phyloP scores from a whole-genome alignment of 2,888 invertebrate species.

The Leptarthrus brevirostris region DNA sequence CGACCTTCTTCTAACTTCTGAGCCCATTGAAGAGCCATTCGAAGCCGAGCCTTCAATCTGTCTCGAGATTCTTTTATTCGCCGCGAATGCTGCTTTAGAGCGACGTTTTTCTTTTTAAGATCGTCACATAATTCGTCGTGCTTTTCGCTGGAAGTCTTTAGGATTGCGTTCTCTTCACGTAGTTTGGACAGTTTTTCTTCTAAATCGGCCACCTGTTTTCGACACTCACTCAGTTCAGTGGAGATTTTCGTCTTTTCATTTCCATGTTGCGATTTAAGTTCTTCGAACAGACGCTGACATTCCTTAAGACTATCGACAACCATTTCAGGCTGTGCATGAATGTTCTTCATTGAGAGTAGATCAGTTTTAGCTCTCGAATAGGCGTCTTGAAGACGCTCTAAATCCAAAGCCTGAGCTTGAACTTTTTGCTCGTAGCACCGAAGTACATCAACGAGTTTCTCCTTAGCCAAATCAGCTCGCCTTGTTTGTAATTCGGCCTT shows the following conservation, averaged over 20 bases:
- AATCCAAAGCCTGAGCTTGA: slow-evolving; percentile 65
- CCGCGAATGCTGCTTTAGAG: slow-evolving; percentile 60
- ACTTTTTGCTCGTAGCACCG: slow-evolving; percentile 80
- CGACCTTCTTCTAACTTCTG: slow-evolving; percentile 64
- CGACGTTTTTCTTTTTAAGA: slow-evolving; percentile 56
- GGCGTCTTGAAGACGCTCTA: slow-evolving; percentile 65
- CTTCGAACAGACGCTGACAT: slow-evolving; percentile 80
- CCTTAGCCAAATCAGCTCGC: slow-evolving; percentile 77
- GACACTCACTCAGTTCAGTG: slow-evolving; percentile 58
- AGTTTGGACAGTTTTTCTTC: slow-evolving; percentile 52
- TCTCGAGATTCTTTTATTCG: slow-evolving; percentile 63
- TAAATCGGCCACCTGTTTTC: slow-evolving; percentile 51
- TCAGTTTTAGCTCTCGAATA: slow-evolving; percentile 64
- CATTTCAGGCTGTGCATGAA: slow-evolving; percentile 57
- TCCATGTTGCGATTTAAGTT: slow-evolving; percentile 78
- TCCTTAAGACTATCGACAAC: slow-evolving; percentile 75
- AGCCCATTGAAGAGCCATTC: slow-evolving; percentile 64
- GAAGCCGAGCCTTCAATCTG: slow-evolving; percentile 62
- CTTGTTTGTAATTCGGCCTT: slow-evolving; percentile 69
- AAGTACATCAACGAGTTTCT: slow-evolving; percentile 79
- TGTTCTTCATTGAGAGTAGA: slow-evolving; percentile 60
- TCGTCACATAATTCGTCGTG: slow-evolving; percentile 56
- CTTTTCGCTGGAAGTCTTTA: slow-evolving; percentile 58
- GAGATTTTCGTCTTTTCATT: slow-evolving; percentile 74
- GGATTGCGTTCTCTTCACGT: slow-evolving; percentile 54